phyloP scores from a whole-genome alignment of 2,797 vertebrate genomes.

The Eospalax fontanierii region DNA sequence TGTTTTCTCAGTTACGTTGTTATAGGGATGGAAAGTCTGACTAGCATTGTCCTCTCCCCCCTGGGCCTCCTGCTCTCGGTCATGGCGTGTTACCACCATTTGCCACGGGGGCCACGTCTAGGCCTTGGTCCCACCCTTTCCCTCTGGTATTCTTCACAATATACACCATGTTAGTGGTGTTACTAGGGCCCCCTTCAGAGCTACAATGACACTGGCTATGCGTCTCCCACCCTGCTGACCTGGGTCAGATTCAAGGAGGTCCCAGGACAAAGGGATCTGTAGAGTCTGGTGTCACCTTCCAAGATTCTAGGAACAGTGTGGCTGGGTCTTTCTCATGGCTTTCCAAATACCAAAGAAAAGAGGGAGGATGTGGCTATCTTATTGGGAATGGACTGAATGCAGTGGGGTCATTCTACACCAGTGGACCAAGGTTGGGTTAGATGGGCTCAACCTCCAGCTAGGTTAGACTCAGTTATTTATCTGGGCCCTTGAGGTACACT shows the following conservation, averaged over 20 bases:
- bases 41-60: neutral
- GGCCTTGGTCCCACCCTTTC: neutral
- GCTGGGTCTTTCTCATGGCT: neutral
- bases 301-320: neutral
- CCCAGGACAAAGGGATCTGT: neutral
- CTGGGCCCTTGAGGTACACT: neutral
- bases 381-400: neutral
- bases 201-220: neutral
- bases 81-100: fast-evolving
- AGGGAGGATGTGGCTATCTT: neutral
- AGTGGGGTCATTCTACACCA: neutral
- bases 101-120: neutral
- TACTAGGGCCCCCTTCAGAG: too few species aligned
- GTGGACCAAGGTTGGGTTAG: neutral
- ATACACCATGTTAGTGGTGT: fast-evolving
- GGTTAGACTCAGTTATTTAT: neutral
- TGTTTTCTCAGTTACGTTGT: neutral
- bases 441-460: neutral
- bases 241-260: neutral
- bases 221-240: neutral
- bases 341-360: neutral
- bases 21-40: neutral
- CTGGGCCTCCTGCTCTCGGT: neutral
- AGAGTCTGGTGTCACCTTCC: neutral
- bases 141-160: neutral